Percentiles rank a stretch among this genome's conserved stretches.
These are phyloP conservation scores for Dicrurus megarhynchus DNA, from an alignment of 2,113 vertebrate genomes.

Conservation along the genomic window DNA sequence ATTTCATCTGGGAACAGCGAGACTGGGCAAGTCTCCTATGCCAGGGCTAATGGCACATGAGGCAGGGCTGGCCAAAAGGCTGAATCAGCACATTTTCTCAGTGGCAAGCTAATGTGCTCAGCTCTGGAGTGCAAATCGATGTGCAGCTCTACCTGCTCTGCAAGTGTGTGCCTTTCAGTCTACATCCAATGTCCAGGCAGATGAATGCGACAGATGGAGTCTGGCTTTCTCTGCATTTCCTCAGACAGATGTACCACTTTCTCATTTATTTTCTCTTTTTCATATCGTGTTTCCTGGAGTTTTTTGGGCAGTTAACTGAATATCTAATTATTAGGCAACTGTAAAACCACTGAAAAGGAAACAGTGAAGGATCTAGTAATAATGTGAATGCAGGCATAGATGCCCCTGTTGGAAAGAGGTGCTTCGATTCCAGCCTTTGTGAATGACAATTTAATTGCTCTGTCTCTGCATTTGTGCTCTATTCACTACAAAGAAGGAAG, in stretches of 20 bases:
- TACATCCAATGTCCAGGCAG: not conserved
- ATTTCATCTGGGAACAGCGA: not conserved
- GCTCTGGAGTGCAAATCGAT: not conserved
- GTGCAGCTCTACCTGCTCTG: not conserved
- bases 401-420: not conserved
- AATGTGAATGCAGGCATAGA: not conserved
- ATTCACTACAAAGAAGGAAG: constrained; percentile 8
- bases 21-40: not conserved
- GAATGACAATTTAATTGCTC: constrained; percentile 34
- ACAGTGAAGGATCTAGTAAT: constrained; percentile 2
- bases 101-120: not conserved
- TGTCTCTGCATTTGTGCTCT: not conserved
- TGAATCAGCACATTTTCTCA: not conserved
- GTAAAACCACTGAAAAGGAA: constrained; percentile 1
- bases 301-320: not conserved
- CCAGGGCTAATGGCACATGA: not conserved
- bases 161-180: not conserved
- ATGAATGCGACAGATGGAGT: not conserved
- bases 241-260: not conserved
- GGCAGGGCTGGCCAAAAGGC: not conserved
- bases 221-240: not conserved
- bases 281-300: not conserved
- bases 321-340: not conserved
- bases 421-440: not conserved
- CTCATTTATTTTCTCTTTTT: not conserved